These are phyloP conservation scores for Serilophus lunatus DNA, from an alignment of 2,113 vertebrate genomes.

Conservation along the genomic window DNA sequence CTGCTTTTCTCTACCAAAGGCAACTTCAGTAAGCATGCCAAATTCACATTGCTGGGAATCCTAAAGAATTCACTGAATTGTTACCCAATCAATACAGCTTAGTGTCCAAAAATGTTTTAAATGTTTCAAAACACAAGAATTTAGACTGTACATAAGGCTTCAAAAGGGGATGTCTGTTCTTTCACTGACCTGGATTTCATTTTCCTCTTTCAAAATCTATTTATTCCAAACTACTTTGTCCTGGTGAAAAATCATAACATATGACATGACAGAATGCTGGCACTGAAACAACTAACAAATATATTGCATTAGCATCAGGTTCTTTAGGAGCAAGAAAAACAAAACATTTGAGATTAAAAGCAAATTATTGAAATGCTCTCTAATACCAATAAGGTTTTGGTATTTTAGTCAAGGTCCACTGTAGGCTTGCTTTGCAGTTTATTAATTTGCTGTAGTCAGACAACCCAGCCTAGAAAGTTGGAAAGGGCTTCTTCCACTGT, in stretches of 20 bases:
- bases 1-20: not conserved
- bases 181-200: not conserved
- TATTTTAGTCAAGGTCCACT: not conserved
- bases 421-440: not conserved
- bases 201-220: conserved; percentile 6
- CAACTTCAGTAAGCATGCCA: not conserved
- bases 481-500: not conserved
- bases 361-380: not conserved
- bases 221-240: not conserved
- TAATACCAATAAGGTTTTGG: not conserved
- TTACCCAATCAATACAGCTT: not conserved
- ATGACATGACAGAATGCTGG: not conserved
- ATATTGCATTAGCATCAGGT: not conserved
- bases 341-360: not conserved
- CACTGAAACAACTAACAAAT: not conserved
- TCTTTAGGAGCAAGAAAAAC: not conserved
- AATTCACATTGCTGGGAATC: not conserved
- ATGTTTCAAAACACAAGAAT: not conserved
- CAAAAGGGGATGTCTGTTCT: not conserved
- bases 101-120: not conserved
- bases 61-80: not conserved
- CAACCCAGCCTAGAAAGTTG: not conserved
- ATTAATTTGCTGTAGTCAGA: not conserved
- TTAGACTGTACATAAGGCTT: not conserved
- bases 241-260: not conserved